Evolutionary conservation across 53 echinoderm and acorn worm species (phyloP), one percentile per base, ranked within the genome.

Genomic region (Astropecten irregularis): DNA sequence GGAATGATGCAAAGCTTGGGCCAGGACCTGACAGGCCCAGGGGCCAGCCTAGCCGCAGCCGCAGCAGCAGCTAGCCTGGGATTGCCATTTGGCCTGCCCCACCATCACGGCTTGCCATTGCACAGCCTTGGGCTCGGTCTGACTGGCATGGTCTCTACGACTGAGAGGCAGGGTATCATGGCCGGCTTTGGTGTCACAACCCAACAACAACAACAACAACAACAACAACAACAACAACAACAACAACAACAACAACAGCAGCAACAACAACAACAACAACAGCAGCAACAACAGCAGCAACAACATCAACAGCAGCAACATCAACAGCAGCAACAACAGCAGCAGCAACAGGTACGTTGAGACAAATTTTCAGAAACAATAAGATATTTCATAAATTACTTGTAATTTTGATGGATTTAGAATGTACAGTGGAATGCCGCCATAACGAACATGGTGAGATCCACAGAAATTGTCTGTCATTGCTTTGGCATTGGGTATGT

Each of bases 21-120:
- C 14, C 79, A 79, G 57, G 79, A 79, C 20, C 44, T 79, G 14
- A 20, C 79, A 11, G 63, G 47, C 8, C 79, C 42, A 48, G 79
- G 79, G 4, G 79, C 79, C 32, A 79, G 79, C 29, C 60, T 61
- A 48, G 85, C 73, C 9, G 73, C 73, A 6, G 85, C 85, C 54
- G 73, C 85, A 35, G 73, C 85, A 10, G 85, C 85, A 14, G 73
- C 85, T 32, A 64, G 85, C 47, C 42, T 85, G 46, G 85, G 85
- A 9, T 21, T 85, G 0, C 71, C 71, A 9, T 79, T 79, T 47
- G 47, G 47, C 30, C 42, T 79, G 29, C 31, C 79, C 19, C 79
- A 60, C n/a, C 44, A 23, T 16, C 79, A 62, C 1, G 63, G 79
- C 20, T 21, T 79, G 30, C 60, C 61, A 18, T 20, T 79, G 47